Evolutionary conservation across 1,140 invertebrate genomes (phyloP).

Genomic region (Holcopasites calliopsidis): DNA sequence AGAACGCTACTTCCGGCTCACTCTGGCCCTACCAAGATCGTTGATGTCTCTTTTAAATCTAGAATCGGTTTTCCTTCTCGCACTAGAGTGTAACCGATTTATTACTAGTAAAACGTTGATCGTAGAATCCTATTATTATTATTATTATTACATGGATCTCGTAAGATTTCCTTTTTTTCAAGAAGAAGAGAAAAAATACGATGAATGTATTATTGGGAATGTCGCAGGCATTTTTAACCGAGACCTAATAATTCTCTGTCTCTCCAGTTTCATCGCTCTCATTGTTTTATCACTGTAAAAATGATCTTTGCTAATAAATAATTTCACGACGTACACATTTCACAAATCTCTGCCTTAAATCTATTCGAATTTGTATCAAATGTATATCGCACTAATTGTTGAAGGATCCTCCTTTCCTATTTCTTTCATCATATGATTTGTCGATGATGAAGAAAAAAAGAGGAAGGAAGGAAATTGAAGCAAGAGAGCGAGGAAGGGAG

Average conservation of each 20-base stretch:
- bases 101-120: constrained; percentile 28
- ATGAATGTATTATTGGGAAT: constrained; percentile 61
- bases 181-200: constrained; percentile 54
- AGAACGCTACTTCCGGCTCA: background rate
- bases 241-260: background rate
- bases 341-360: background rate
- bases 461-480: background rate
- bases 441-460: background rate
- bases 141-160: too few species aligned
- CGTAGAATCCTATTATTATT: background rate
- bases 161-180: background rate
- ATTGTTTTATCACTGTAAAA: too few species aligned
- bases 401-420: too few species aligned
- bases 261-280: constrained; percentile 23
- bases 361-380: too few species aligned
- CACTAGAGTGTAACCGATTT: constrained; percentile 34
- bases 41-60: constrained; percentile 14
- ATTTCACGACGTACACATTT: background rate
- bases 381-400: too few species aligned
- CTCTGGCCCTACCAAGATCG: background rate
- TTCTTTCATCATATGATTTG: constrained; percentile 9
- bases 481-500: constrained; percentile 37
- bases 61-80: constrained; percentile 25
- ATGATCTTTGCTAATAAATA: background rate
- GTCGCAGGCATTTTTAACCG: constrained; percentile 57